Evolutionary conservation across 2,888 invertebrate species (phyloP).

Genomic region (Drosophila kuntzei): DNA sequence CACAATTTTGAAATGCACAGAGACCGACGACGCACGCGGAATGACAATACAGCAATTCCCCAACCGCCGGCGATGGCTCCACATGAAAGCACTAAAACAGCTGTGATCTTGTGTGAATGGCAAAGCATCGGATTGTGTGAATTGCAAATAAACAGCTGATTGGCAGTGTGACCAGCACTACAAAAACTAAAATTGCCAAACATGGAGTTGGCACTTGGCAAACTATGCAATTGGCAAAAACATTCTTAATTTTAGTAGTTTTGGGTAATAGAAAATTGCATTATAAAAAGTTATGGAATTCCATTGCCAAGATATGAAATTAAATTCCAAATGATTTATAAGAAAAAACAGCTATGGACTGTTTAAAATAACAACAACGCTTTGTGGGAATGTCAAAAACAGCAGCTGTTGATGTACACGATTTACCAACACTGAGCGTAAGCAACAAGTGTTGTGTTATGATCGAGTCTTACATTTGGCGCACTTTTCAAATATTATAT

Average conservation of each 20-base stretch:
- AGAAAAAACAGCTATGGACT: background rate
- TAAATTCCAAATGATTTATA: no score
- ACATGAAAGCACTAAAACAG: conserved; percentile 39
- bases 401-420: background rate
- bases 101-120: conserved; percentile 41
- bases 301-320: background rate
- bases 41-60: conserved; percentile 41
- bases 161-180: conserved; percentile 33
- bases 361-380: background rate
- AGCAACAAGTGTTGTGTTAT: conserved; percentile 41
- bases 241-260: no score
- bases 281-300: no score
- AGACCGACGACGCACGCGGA: conserved; percentile 59
- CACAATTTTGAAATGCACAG: conserved; percentile 51
- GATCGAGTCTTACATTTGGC: conserved; percentile 10
- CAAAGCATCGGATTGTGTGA: conserved; percentile 33
- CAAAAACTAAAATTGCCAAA: background rate
- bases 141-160: conserved; percentile 29
- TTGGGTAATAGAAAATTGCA: no score
- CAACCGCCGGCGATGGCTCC: conserved; percentile 26
- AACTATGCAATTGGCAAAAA: background rate
- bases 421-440: conserved; percentile 9
- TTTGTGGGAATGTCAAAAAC: conserved; percentile 20
- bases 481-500: conserved; percentile 26
- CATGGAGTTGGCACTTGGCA: conserved; percentile 1